Evolutionary conservation across 2,797 vertebrate genomes (phyloP).

Genomic region (Rhincodon typus): DNA sequence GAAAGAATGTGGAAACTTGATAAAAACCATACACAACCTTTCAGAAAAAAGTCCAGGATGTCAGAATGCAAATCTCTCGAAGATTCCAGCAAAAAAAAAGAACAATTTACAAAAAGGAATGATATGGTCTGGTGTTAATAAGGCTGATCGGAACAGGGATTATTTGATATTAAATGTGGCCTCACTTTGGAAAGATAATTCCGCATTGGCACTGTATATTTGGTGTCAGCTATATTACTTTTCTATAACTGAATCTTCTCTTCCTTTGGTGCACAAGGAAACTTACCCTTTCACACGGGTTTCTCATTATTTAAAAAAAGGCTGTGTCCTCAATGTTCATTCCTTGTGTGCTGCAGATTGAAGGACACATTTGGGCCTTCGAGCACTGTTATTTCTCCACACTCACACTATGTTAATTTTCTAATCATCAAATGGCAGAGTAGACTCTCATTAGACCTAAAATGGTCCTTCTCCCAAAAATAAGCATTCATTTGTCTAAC

Average conservation of each 20-base stretch:
- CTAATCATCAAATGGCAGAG: background rate
- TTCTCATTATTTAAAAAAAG: background rate
- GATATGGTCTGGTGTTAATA: background rate
- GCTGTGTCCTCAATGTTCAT: background rate
- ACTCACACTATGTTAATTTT: background rate
- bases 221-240: background rate
- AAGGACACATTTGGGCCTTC: background rate
- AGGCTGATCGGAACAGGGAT: background rate
- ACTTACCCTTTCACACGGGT: background rate
- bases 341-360: background rate
- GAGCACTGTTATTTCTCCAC: background rate
- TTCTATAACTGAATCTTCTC: background rate
- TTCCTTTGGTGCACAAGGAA: background rate
- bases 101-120: background rate
- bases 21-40: background rate
- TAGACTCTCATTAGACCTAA: background rate
- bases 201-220: background rate
- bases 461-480: background rate
- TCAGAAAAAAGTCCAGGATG: background rate
- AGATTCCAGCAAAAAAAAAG: background rate
- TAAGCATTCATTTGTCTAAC: background rate
- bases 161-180: background rate
- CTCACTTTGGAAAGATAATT: background rate
- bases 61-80: background rate
- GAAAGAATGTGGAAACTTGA: background rate